Conservation (phyloP, 2,888 invertebrate genomes). For the Trissolcus brochymenae region DNA sequence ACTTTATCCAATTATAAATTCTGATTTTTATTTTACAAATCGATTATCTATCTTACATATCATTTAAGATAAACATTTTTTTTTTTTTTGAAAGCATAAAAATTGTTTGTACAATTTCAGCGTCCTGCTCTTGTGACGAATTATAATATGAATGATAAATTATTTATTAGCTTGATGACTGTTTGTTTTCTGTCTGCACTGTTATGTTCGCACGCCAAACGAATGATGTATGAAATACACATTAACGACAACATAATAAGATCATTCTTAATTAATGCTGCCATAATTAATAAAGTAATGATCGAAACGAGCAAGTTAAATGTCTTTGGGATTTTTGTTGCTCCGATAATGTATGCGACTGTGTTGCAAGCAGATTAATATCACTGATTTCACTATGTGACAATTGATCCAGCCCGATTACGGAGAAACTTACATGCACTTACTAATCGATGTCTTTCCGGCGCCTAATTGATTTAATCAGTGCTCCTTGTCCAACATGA, state of each 20-base stretch:
- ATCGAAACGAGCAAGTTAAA: slow-evolving; percentile 42
- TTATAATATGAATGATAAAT: not conserved
- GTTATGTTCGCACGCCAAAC: slow-evolving; percentile 27
- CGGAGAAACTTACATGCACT: slow-evolving; percentile 38
- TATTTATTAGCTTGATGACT: not conserved
- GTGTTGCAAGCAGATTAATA: slow-evolving; percentile 51
- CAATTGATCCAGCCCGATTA: slow-evolving; percentile 50
- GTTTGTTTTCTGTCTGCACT: slow-evolving; percentile 19
- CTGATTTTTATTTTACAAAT: too few relatives aligned
- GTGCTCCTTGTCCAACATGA: slow-evolving; percentile 26
- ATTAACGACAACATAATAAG: slow-evolving; percentile 43
- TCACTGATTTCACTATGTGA: slow-evolving; percentile 45
- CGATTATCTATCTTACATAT: too few relatives aligned
- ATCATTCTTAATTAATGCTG: slow-evolving; percentile 49
- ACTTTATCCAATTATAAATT: too few relatives aligned
- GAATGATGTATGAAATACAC: slow-evolving; percentile 37
- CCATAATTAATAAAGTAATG: slow-evolving; percentile 52
- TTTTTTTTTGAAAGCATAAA: too few relatives aligned
- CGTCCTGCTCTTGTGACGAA: too few relatives aligned
- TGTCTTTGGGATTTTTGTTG: slow-evolving; percentile 34
- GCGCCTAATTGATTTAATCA: slow-evolving; percentile 56
- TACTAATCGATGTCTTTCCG: slow-evolving; percentile 49
- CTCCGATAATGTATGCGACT: slow-evolving; percentile 36
- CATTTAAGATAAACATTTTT: too few relatives aligned
- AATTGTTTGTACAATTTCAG: too few relatives aligned